A percentile compares a stretch with the other conserved stretches of the same genome.
phyloP scores from a whole-genome alignment of 1,140 invertebrate genomes.

The Pseudomyrmex gracilis region DNA sequence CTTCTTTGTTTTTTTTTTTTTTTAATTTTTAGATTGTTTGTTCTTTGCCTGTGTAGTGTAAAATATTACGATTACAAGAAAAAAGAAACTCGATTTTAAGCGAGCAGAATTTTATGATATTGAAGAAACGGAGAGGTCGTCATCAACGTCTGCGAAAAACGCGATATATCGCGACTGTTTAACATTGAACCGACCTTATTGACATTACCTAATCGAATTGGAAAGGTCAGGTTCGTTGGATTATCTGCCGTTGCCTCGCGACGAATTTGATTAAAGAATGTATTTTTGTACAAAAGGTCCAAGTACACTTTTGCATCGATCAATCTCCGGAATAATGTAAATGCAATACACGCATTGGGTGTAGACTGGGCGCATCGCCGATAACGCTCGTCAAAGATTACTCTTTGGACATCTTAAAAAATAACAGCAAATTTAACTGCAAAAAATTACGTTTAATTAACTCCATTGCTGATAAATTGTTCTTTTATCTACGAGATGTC shows the following conservation, averaged over 20 bases:
- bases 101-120: not conserved
- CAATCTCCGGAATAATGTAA: slow-evolving; percentile 21
- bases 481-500: not conserved
- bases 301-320: slow-evolving; percentile 35
- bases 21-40: too few species aligned
- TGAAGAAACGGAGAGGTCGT: slow-evolving; percentile 3
- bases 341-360: slow-evolving; percentile 8
- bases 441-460: not conserved
- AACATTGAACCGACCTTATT: slow-evolving; percentile 80
- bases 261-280: slow-evolving; percentile 62
- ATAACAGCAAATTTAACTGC: not conserved
- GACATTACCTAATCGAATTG: slow-evolving; percentile 80
- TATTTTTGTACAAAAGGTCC: slow-evolving; percentile 62
- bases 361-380: not conserved
- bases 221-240: slow-evolving; percentile 75
- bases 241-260: slow-evolving; percentile 65
- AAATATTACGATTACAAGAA: too few species aligned
- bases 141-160: slow-evolving; percentile 17
- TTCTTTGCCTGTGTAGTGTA: too few species aligned
- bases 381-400: slow-evolving; percentile 33
- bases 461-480: too few species aligned
- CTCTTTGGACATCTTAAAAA: slow-evolving; percentile 6
- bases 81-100: too few species aligned
- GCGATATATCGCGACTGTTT: slow-evolving; percentile 66
- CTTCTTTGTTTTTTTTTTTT: too few species aligned